phyloP scores from a whole-genome alignment of 1,140 invertebrate species.

The Orchesella cincta region DNA sequence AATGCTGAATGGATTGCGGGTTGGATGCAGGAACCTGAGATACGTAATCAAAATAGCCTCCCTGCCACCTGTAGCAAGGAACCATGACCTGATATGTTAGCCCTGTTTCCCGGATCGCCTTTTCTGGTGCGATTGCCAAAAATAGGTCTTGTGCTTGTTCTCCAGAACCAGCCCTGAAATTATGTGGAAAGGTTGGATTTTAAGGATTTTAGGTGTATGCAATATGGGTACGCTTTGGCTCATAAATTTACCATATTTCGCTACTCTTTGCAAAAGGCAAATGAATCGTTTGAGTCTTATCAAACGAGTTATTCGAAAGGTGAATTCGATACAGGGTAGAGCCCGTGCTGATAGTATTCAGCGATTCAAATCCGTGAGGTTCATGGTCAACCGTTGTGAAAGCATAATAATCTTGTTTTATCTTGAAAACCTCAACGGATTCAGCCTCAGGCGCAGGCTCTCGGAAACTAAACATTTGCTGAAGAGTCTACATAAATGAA shows the following conservation, averaged over 20 bases:
- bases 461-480: background rate
- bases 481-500: background rate
- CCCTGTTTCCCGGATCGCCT: conserved; percentile 13
- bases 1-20: conserved; percentile 56
- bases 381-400: background rate
- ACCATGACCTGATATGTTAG: conserved; percentile 47
- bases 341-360: conserved; percentile 31
- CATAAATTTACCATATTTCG: conserved; percentile 37
- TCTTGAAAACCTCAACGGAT: background rate
- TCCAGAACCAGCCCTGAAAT: conserved; percentile 37
- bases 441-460: background rate
- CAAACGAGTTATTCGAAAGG: background rate
- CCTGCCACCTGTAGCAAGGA: conserved; percentile 58
- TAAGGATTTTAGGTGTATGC: too few relatives aligned
- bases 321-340: conserved; percentile 40
- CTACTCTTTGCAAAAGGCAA: conserved; percentile 27
- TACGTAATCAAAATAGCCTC: conserved; percentile 60
- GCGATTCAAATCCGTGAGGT: background rate
- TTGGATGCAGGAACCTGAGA: conserved; percentile 55
- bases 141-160: conserved; percentile 51
- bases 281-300: conserved; percentile 39
- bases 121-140: conserved; percentile 51
- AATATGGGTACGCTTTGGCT: too few relatives aligned
- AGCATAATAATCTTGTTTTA: background rate
- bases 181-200: too few relatives aligned